Evolutionary conservation across 2,888 invertebrate genomes (phyloP), one percentile per base, ranked within the genome.

Genomic region (Orchestes rusci): DNA sequence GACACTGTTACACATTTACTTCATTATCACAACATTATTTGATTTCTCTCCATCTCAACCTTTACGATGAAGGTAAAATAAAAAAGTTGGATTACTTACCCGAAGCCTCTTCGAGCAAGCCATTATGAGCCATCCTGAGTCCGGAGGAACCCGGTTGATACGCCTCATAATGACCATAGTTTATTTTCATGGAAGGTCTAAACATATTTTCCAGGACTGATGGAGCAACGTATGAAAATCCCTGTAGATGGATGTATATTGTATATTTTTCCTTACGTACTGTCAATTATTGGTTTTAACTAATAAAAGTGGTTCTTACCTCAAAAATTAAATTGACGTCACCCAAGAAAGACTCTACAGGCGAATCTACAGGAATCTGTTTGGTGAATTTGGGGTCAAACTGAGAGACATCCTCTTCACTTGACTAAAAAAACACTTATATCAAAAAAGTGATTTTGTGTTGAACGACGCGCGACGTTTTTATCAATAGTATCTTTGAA

Each of bases 341-440:
- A 69, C 96, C 94, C 55, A 97, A 79, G 45, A 84, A 86, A 46
- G 90, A 86, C 65, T 93, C 92, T 63, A 90, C 96, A 10, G 99
- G 99, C 28, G 95, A 96, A 73, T 99, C 99, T 19, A 99, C 90
- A 28, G 97, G 96, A 45, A 94, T 91, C 70, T 94, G 92, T 67
- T 84, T 84, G 44, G 99, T 99, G 71, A 99, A 99, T 71, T 94
- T 90, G 52, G 90, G 91, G 69, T 99, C 99, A 69, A 99, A 99
- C 67, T 96, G 93, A 45, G 95, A 95, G 8, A 93, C 93, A 70
- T 99, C 99, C 66, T 97, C 96, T 64, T 94, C 96, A 66, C 90
- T 83, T 56, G 80, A 74, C 91, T 92, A 70, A 54, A 56, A 47
- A n/a, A n/a, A n/a, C n/a, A n/a, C n/a, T n/a, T n/a, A n/a, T n/a